Conservation (phyloP, 2,888 invertebrate genomes). For the Smittia sp. region DNA sequence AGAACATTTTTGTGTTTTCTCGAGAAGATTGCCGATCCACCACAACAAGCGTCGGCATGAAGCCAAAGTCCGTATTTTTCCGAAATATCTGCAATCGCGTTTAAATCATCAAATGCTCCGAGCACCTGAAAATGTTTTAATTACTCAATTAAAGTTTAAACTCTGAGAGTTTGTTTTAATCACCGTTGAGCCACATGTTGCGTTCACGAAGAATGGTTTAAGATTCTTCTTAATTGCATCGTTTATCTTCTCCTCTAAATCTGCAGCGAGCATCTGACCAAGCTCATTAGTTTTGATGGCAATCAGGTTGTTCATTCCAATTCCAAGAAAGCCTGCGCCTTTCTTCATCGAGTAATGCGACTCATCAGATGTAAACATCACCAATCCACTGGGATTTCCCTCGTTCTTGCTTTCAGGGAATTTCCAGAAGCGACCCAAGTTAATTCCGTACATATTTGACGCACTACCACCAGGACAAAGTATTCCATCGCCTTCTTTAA, state of each 20-base stretch:
- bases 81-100: constrained; percentile 66
- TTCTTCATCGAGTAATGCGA: constrained; percentile 81
- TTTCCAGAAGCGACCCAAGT: constrained; percentile 66
- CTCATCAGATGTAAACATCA: constrained; percentile 74
- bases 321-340: constrained; percentile 77
- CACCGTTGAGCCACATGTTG: constrained; percentile 78
- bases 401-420: constrained; percentile 69
- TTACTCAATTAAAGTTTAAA: not conserved
- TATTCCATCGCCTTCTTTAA: constrained; percentile 69
- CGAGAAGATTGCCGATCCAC: constrained; percentile 72
- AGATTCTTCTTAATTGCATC: constrained; percentile 55
- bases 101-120: constrained; percentile 77
- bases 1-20: constrained; percentile 61
- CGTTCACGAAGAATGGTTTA: constrained; percentile 68
- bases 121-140: constrained; percentile 48
- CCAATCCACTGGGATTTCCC: constrained; percentile 60
- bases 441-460: constrained; percentile 68
- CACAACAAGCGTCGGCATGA: constrained; percentile 82
- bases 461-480: constrained; percentile 68
- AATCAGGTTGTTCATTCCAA: constrained; percentile 72
- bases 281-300: constrained; percentile 63
- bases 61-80: constrained; percentile 69
- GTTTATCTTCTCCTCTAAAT: constrained; percentile 61
- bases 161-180: constrained; percentile 9
- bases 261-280: constrained; percentile 66